phyloP scores from a whole-genome alignment of 1,140 invertebrate species.

The Acromyrmex charruanus region DNA sequence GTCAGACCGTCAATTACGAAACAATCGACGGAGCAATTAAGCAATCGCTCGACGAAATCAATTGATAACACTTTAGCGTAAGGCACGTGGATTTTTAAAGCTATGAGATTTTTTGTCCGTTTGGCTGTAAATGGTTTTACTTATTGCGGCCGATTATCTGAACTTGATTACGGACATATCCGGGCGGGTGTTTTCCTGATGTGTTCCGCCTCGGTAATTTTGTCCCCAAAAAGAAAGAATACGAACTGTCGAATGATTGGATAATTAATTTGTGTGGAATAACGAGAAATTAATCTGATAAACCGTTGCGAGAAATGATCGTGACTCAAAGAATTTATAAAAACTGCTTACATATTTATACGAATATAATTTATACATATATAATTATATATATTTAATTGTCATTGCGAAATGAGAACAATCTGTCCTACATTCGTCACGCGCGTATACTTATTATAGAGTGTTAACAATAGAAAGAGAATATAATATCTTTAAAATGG shows the following conservation, averaged over 20 bases:
- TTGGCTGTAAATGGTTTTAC: background rate
- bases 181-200: background rate
- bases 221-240: constrained; percentile 9
- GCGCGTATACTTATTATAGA: background rate
- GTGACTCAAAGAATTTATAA: background rate
- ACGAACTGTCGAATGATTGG: constrained; percentile 19
- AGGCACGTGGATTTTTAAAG: constrained; percentile 34
- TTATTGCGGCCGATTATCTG: constrained; percentile 16
- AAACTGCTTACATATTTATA: constrained; percentile 19
- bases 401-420: background rate
- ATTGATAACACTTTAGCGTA: constrained; percentile 53
- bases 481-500: background rate
- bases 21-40: constrained; percentile 73
- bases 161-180: constrained; percentile 8
- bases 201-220: background rate
- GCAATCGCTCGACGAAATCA: constrained; percentile 65
- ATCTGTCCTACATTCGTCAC: background rate
- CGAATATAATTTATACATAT: background rate
- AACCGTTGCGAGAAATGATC: constrained; percentile 1
- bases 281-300: constrained; percentile 50
- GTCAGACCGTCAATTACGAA: constrained; percentile 72
- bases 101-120: background rate
- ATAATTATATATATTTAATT: constrained; percentile 6
- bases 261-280: constrained; percentile 33
- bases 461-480: background rate